Evolutionary conservation across 2,113 vertebrate species (phyloP).

Genomic region (Dicaeum eximium): DNA sequence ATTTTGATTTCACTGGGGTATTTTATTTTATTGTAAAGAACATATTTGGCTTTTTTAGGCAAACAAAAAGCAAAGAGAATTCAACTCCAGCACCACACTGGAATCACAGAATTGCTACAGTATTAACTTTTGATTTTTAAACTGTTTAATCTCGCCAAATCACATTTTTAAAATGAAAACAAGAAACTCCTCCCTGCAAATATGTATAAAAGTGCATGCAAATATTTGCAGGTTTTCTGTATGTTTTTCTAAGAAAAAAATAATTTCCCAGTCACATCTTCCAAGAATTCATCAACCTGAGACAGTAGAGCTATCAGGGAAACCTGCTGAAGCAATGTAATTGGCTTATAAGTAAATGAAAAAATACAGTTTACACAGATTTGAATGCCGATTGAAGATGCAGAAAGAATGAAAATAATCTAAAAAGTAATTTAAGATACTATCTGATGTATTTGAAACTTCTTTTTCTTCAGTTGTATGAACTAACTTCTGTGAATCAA

Average conservation of each 20-base stretch:
- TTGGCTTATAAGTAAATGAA: background rate
- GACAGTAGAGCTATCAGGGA: background rate
- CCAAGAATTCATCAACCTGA: background rate
- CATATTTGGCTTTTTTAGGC: background rate
- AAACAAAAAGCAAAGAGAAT: background rate
- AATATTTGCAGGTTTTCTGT: background rate
- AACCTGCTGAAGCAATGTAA: background rate
- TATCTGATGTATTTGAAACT: background rate
- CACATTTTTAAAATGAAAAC: background rate
- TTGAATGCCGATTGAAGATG: background rate
- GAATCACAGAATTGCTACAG: background rate
- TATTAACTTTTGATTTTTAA: background rate
- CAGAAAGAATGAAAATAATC: background rate
- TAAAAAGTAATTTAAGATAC: background rate
- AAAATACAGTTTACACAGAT: background rate
- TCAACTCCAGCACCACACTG: background rate
- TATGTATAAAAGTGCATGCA: background rate
- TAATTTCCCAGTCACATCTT: accelerated
- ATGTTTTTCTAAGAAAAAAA: background rate
- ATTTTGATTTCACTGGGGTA: accelerated
- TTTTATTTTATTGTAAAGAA: background rate
- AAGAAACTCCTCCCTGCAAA: accelerated
- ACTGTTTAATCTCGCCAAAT: background rate
- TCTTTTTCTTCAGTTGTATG: background rate
- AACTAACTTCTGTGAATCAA: background rate